Percentiles rank a stretch among this genome's conserved stretches.
These are phyloP conservation scores for Trichopria drosophilae DNA, from an alignment of 2,888 invertebrate species.

Conservation along the genomic window DNA sequence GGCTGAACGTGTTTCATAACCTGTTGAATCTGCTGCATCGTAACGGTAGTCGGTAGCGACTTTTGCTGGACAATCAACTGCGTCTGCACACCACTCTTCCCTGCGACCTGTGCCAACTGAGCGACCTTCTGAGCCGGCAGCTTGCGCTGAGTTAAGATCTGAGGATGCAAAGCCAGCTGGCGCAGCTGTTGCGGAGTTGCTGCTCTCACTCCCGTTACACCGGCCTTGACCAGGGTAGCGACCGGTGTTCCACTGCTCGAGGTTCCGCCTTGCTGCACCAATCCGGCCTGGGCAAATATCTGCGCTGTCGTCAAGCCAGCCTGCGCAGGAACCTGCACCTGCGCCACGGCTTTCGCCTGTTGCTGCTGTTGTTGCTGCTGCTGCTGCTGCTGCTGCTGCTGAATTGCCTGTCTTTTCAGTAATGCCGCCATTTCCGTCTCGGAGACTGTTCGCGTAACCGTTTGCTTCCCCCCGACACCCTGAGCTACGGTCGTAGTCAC, in stretches of 20 bases:
- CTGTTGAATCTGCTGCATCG: constrained; percentile 76
- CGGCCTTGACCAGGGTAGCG: constrained; percentile 68
- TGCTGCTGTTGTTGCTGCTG: constrained; percentile 55
- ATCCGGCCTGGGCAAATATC: constrained; percentile 64
- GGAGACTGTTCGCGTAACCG: constrained; percentile 61
- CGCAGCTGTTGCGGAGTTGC: constrained; percentile 69
- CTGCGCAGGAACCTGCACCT: constrained; percentile 53
- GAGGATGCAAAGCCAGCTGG: constrained; percentile 67
- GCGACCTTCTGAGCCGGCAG: constrained; percentile 66
- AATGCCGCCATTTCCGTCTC: constrained; percentile 66
- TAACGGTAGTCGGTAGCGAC: constrained; percentile 66
- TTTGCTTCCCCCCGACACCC: constrained; percentile 55
- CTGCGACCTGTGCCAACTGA: constrained; percentile 62
- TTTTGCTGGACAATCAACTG: constrained; percentile 75
- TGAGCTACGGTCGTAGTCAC: constrained; percentile 34
- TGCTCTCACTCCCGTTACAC: constrained; percentile 60
- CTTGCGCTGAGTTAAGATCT: constrained; percentile 64
- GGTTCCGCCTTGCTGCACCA: constrained; percentile 61
- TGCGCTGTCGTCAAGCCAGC: constrained; percentile 59
- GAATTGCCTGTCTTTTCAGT: constrained; percentile 61
- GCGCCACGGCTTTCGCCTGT: constrained; percentile 57
- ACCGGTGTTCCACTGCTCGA: constrained; percentile 61
- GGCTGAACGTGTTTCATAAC: constrained; percentile 68
- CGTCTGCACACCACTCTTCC: constrained; percentile 63
- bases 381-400: constrained; percentile 57